Percentiles rank a stretch among this genome's conserved stretches.
These are phyloP conservation scores for Incurvaria masculella DNA, from an alignment of 2,888 invertebrate genomes.

Conservation along the genomic window DNA sequence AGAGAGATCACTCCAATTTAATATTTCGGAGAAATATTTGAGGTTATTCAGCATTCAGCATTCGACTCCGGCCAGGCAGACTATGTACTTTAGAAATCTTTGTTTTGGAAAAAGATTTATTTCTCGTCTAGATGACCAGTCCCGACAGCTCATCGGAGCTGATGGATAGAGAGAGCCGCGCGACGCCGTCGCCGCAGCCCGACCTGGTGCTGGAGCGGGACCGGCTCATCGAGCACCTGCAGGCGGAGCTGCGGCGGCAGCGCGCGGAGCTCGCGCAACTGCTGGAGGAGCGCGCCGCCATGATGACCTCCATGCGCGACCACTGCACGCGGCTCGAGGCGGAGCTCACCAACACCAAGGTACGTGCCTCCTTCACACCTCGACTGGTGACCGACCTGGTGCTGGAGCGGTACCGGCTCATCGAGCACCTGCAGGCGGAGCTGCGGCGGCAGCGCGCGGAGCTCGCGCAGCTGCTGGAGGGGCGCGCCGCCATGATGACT, in stretches of 20 bases:
- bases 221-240: constrained; percentile 74
- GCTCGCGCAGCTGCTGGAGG: constrained; percentile 25
- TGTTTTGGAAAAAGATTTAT: too few species aligned
- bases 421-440: constrained; percentile 77
- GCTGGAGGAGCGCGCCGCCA: constrained; percentile 40
- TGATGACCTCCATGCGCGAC: constrained; percentile 41
- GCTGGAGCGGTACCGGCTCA: constrained; percentile 67
- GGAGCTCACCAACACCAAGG: constrained; percentile 34
- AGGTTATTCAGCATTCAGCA: too few species aligned
- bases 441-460: constrained; percentile 42
- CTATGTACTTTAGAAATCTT: too few species aligned
- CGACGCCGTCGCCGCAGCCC: constrained; percentile 37
- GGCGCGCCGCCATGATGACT: constrained; percentile 37
- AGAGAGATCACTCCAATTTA: too few species aligned
- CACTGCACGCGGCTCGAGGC: constrained; percentile 38
- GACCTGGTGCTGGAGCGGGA: constrained; percentile 62
- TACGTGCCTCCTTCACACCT: too few species aligned
- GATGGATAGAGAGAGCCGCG: constrained; percentile 29
- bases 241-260: constrained; percentile 64
- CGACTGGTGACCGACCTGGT: constrained; percentile 46
- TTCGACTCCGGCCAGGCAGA: too few species aligned
- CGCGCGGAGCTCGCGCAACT: background rate
- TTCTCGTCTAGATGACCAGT: constrained; percentile 25
- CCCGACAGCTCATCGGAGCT: constrained; percentile 34
- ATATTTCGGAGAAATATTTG: too few species aligned